Evolutionary conservation across 2,113 vertebrate genomes (phyloP).

Genomic region (Elanoides forficatus): DNA sequence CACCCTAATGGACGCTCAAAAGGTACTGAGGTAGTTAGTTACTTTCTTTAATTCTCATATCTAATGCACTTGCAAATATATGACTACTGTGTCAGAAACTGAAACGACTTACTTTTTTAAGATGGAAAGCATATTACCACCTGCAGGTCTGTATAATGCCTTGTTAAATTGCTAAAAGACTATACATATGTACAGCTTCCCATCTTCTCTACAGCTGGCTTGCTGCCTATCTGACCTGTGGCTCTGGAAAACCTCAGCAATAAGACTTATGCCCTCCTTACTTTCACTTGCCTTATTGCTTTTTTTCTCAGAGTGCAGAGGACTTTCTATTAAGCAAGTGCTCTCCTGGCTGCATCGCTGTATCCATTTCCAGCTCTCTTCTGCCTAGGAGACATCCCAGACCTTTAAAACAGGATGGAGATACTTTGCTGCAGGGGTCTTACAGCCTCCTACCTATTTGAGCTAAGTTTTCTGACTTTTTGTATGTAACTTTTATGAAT

Average conservation of each 20-base stretch:
- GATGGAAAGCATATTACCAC: background rate
- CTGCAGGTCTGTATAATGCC: background rate
- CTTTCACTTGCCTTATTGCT: background rate
- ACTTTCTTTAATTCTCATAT: background rate
- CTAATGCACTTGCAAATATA: background rate
- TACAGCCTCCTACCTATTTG: background rate
- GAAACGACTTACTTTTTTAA: background rate
- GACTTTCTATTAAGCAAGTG: background rate
- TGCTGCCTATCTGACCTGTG: background rate
- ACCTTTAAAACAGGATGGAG: background rate
- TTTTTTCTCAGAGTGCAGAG: background rate
- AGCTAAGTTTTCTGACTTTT: background rate
- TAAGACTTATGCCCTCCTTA: background rate
- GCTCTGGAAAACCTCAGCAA: background rate
- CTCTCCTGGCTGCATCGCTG: background rate
- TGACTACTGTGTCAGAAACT: background rate
- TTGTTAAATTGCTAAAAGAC: background rate
- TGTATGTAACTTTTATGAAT: background rate
- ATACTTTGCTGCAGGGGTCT: background rate
- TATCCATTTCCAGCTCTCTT: background rate
- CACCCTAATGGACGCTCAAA: background rate
- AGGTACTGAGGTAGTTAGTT: background rate
- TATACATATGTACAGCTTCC: background rate
- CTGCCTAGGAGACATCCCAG: background rate
- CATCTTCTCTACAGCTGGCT: background rate